phyloP scores from a whole-genome alignment of 2,888 invertebrate genomes.

The Callyntrura guangdongensis region DNA sequence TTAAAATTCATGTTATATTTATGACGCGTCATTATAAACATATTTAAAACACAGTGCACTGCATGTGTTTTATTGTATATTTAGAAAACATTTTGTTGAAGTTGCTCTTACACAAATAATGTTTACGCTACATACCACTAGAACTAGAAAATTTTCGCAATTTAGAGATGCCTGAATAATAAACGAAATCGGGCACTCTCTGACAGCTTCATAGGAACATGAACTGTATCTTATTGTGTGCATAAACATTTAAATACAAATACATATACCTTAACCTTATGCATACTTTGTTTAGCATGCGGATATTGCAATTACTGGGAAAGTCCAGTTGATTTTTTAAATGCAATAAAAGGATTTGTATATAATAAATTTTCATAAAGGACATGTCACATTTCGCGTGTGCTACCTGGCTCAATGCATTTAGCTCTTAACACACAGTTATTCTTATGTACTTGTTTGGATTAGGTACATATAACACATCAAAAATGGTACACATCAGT shows the following conservation, averaged over 20 bases:
- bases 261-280: neutral
- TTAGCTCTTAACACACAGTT: too few relatives aligned
- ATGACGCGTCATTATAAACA: neutral
- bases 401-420: too few relatives aligned
- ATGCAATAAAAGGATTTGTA: too few relatives aligned
- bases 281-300: neutral
- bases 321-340: too few relatives aligned
- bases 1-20: neutral
- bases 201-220: conserved; percentile 35
- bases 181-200: neutral
- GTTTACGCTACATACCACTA: neutral
- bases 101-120: neutral
- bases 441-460: neutral
- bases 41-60: conserved; percentile 33
- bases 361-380: too few relatives aligned
- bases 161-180: neutral
- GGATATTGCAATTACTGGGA: neutral
- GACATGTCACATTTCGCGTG: too few relatives aligned
- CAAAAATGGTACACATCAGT: neutral
- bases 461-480: neutral
- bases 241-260: too few relatives aligned
- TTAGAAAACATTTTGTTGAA: neutral
- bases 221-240: neutral
- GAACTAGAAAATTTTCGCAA: neutral
- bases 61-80: conserved; percentile 6